Conservation (phyloP, 2,797 vertebrate genomes). For the Brotula barbata region DNA sequence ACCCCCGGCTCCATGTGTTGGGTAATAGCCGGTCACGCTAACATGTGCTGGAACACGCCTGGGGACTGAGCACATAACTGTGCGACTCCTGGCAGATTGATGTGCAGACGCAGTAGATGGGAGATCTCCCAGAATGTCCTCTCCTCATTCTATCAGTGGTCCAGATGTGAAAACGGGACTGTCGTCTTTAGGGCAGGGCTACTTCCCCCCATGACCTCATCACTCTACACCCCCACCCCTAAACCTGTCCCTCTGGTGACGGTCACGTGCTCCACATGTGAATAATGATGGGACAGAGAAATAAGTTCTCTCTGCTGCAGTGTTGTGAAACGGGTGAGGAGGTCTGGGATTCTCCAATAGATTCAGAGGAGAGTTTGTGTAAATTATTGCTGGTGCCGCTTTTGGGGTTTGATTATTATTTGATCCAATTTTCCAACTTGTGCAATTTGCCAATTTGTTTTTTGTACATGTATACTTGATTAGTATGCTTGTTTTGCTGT, state of each 20-base stretch:
- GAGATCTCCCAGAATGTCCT: conserved; percentile 7
- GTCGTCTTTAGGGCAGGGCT: conserved; percentile 6
- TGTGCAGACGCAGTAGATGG: conserved; percentile 52
- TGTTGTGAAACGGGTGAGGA: too few relatives aligned
- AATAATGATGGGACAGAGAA: background rate
- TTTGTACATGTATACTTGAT: too few relatives aligned
- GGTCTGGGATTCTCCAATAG: too few relatives aligned
- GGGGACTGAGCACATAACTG: conserved; percentile 61
- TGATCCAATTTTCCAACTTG: too few relatives aligned
- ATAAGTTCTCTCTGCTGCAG: too few relatives aligned
- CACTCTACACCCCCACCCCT: conserved; percentile 4
- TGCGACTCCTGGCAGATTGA: conserved; percentile 54
- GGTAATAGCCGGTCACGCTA: conserved; percentile 41
- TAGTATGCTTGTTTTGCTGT: too few relatives aligned
- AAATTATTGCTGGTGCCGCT: too few relatives aligned
- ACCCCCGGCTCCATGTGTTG: conserved; percentile 3
- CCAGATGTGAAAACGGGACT: conserved; percentile 62
- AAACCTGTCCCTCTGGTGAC: conserved; percentile 16
- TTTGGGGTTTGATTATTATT: too few relatives aligned
- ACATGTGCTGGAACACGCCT: conserved; percentile 63
- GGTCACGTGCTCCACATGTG: conserved; percentile 26
- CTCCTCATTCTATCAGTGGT: conserved; percentile 31
- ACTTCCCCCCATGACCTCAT: conserved; percentile 52
- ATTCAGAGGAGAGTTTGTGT: too few relatives aligned
- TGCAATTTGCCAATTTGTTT: too few relatives aligned